Evolutionary conservation across 2,113 vertebrate species (phyloP).

Genomic region (Zosterops pallidus): DNA sequence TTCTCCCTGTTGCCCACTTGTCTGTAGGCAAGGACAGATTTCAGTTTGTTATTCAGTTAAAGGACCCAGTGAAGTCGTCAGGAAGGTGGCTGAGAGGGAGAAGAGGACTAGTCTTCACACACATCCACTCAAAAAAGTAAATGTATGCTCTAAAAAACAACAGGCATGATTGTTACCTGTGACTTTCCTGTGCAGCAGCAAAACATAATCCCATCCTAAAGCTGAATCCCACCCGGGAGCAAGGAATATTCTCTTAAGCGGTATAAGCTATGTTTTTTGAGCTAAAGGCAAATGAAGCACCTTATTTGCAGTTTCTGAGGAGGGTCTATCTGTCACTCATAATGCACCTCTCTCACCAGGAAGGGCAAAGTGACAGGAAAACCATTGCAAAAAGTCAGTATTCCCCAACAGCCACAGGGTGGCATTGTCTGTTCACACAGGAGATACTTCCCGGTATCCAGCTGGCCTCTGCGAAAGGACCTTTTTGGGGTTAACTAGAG

Average conservation of each 20-base stretch:
- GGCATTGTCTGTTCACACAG: not conserved
- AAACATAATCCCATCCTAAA: not conserved
- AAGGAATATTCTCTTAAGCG: not conserved
- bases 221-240: not conserved
- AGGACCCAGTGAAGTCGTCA: not conserved
- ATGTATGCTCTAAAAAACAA: not conserved
- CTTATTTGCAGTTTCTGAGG: not conserved
- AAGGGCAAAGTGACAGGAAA: not conserved
- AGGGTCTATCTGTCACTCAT: not conserved
- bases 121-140: not conserved
- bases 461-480: not conserved
- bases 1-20: not conserved
- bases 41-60: not conserved
- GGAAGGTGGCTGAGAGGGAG: not conserved
- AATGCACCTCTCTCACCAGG: not conserved
- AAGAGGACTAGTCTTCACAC: not conserved
- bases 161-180: rapidly evolving
- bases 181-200: not conserved
- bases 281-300: not conserved
- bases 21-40: not conserved
- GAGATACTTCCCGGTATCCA: not conserved
- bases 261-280: not conserved
- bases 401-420: not conserved
- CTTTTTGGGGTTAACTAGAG: not conserved
- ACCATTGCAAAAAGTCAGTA: not conserved